Evolutionary conservation across 1,140 invertebrate species (phyloP).

Genomic region (Heliothis virescens): DNA sequence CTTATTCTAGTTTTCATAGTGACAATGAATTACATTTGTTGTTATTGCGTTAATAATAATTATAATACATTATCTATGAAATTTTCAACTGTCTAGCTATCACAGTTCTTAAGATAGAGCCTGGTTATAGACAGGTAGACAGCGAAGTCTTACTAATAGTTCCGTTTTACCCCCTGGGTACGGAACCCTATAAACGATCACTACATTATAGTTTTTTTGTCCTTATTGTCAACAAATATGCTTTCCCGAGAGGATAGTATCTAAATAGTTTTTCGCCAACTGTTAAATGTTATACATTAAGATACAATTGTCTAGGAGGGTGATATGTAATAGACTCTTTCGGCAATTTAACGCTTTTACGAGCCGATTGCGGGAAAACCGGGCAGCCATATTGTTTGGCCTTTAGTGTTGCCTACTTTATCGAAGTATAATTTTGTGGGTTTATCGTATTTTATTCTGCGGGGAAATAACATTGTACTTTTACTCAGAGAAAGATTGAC

Average conservation of each 20-base stretch:
- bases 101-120: too few species aligned
- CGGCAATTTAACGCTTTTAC: slow-evolving; percentile 25
- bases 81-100: too few species aligned
- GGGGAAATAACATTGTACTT: background rate
- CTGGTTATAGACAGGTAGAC: too few species aligned
- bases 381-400: background rate
- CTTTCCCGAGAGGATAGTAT: background rate
- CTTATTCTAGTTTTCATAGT: too few species aligned
- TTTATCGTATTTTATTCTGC: background rate
- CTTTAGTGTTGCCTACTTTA: background rate
- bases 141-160: too few species aligned
- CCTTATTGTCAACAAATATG: background rate
- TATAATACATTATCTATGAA: too few species aligned
- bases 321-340: slow-evolving; percentile 17
- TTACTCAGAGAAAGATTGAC: too few species aligned
- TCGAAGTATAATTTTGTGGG: background rate
- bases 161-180: too few species aligned
- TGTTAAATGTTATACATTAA: slow-evolving; percentile 17
- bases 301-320: slow-evolving; percentile 25
- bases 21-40: too few species aligned
- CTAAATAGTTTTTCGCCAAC: background rate
- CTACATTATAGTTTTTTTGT: too few species aligned
- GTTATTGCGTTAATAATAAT: too few species aligned
- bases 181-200: too few species aligned
- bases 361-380: slow-evolving; percentile 6